Evolutionary conservation across 1,140 invertebrate genomes (phyloP).

Genomic region (Scaptodrosophila lebanonensis): DNA sequence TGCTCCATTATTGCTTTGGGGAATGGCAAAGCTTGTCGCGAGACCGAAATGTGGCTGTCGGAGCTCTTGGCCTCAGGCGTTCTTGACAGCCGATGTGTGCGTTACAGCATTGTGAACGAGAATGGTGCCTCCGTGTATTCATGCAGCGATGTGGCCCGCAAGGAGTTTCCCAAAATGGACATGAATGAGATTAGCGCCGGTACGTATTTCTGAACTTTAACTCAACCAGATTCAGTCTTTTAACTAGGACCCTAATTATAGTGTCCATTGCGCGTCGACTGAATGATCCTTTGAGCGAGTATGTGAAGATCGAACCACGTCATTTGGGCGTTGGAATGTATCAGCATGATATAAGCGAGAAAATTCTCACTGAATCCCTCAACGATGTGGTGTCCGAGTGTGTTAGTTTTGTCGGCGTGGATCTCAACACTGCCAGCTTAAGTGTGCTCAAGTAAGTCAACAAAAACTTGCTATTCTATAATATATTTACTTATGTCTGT

Average conservation of each 20-base stretch:
- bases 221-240: slow-evolving; percentile 13
- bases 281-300: slow-evolving; percentile 92
- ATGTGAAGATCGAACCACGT: slow-evolving; percentile 94
- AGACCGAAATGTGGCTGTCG: slow-evolving; percentile 88
- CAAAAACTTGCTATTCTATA: neutral
- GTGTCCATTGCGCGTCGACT: slow-evolving; percentile 91
- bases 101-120: slow-evolving; percentile 92
- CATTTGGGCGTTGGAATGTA: slow-evolving; percentile 95
- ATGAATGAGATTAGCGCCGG: slow-evolving; percentile 88
- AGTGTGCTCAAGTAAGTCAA: slow-evolving; percentile 84
- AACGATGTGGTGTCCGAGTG: slow-evolving; percentile 88
- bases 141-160: slow-evolving; percentile 87
- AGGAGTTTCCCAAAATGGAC: slow-evolving; percentile 91
- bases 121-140: slow-evolving; percentile 94
- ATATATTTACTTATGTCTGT: neutral
- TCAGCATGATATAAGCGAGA: slow-evolving; percentile 91
- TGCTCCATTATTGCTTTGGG: slow-evolving; percentile 89
- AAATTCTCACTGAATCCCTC: slow-evolving; percentile 84
- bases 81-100: slow-evolving; percentile 80
- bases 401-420: slow-evolving; percentile 94
- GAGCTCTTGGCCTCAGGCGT: slow-evolving; percentile 80
- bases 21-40: slow-evolving; percentile 91
- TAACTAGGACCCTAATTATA: too few relatives aligned
- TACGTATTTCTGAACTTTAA: too few relatives aligned
- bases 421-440: slow-evolving; percentile 90